Evolutionary conservation across 30 jellyfish, hydroid and myxozoan species (phyloP).

Genomic region (Hydractinia symbiolongicarpus): DNA sequence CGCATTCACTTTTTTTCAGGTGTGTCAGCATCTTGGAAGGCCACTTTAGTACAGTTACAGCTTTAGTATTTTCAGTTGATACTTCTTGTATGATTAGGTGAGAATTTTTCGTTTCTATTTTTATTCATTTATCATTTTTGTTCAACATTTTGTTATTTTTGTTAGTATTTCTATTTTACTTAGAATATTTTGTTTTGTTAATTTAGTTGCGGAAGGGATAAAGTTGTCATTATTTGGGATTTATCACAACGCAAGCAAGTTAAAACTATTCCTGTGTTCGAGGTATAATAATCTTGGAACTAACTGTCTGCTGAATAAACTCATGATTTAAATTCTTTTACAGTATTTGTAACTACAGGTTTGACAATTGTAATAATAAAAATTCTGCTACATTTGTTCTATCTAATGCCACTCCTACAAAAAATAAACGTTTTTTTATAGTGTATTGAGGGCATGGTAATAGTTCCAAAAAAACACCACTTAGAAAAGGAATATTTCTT

Average conservation of each 20-base stretch:
- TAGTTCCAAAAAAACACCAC: conserved; percentile 22
- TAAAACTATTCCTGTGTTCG: conserved; percentile 70
- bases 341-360: too few relatives aligned
- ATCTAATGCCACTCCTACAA: too few relatives aligned
- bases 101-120: not conserved
- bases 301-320: too few relatives aligned
- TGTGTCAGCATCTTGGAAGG: conserved; percentile 61
- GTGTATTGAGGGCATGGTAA: conserved; percentile 52
- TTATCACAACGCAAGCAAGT: conserved; percentile 45
- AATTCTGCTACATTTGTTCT: too few relatives aligned
- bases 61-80: conserved; percentile 48
- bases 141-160: not conserved
- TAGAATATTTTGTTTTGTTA: not conserved
- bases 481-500: conserved; percentile 23
- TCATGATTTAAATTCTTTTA: too few relatives aligned
- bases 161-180: not conserved
- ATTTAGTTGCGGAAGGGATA: conserved; percentile 74
- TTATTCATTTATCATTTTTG: not conserved
- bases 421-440: not conserved
- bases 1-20: conserved; percentile 25
- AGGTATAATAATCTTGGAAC: conserved; percentile 34
- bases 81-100: conserved; percentile 61
- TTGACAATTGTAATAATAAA: too few relatives aligned
- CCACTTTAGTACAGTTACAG: conserved; percentile 76
- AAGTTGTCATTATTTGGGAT: conserved; percentile 78